Evolutionary conservation across 2,113 vertebrate genomes (phyloP).

Genomic region (Xyrauchen texanus): DNA sequence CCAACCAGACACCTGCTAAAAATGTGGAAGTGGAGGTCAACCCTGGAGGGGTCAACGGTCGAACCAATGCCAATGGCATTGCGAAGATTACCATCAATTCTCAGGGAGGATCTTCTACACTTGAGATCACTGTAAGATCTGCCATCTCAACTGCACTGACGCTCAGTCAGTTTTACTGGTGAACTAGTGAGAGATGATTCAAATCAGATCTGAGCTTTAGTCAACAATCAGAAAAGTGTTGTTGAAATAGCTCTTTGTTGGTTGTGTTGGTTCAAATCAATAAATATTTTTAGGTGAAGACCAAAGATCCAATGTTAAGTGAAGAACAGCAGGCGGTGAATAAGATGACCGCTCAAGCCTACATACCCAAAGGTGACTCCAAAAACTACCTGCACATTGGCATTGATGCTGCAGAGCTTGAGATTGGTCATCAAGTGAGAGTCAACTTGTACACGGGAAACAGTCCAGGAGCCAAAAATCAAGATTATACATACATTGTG

Average conservation of each 20-base stretch:
- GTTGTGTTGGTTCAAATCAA: too few relatives aligned
- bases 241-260: too few relatives aligned
- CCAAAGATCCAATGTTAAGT: conserved; percentile 12
- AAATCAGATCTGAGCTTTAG: too few relatives aligned
- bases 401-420: conserved; percentile 17
- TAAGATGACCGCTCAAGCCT: conserved; percentile 56
- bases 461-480: conserved; percentile 10
- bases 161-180: neutral
- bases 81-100: conserved; percentile 65
- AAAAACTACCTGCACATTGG: conserved; percentile 64
- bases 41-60: neutral
- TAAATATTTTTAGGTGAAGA: conserved; percentile 60
- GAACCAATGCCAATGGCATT: conserved; percentile 50
- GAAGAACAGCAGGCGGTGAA: conserved; percentile 53
- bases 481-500: conserved; percentile 67
- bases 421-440: conserved; percentile 37
- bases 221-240: too few relatives aligned
- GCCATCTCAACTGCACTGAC: neutral
- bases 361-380: conserved; percentile 44
- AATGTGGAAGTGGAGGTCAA: conserved; percentile 43
- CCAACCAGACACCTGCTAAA: conserved; percentile 67
- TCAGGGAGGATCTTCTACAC: fast-evolving
- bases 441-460: conserved; percentile 57
- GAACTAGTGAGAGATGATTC: neutral
- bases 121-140: conserved; percentile 55